These are phyloP conservation scores for Euura lappo DNA, from an alignment of 1,140 invertebrate genomes.

Conservation along the genomic window DNA sequence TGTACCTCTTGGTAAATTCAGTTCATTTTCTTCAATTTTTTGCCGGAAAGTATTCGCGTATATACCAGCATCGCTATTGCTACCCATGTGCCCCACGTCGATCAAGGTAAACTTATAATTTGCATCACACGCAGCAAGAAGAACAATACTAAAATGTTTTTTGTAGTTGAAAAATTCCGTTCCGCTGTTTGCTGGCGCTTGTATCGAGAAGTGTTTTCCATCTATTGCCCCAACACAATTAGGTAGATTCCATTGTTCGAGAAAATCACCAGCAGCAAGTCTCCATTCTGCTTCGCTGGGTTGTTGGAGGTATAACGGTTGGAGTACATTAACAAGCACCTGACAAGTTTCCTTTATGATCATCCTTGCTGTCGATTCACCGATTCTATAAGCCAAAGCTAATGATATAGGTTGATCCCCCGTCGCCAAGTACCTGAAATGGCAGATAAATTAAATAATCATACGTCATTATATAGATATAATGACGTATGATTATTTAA, in stretches of 20 bases:
- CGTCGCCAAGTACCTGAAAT: neutral
- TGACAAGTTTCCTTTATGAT: conserved; percentile 17
- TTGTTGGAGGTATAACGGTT: neutral
- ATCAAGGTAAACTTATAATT: conserved; percentile 37
- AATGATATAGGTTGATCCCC: neutral
- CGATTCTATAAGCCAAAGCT: neutral
- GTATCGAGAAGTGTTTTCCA: conserved; percentile 42
- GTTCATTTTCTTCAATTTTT: conserved; percentile 33
- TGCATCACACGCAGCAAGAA: conserved; percentile 43
- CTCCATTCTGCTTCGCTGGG: conserved; percentile 41
- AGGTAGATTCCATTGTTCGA: conserved; percentile 45
- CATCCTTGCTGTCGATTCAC: neutral
- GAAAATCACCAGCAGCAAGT: conserved; percentile 39
- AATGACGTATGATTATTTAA: too few species aligned
- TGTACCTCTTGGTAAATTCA: conserved; percentile 30
- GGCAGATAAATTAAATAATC: too few species aligned
- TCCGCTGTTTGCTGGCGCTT: conserved; percentile 38
- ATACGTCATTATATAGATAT: too few species aligned
- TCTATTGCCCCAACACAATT: conserved; percentile 48
- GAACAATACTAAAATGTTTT: conserved; percentile 43
- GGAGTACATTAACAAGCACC: conserved; percentile 1
- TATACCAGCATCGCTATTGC: conserved; percentile 32
- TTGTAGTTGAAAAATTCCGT: conserved; percentile 44
- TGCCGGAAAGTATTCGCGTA: conserved; percentile 30
- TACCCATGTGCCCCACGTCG: conserved; percentile 38